Evolutionary conservation across 2,113 vertebrate genomes (phyloP), one percentile per base, ranked within the genome.

Genomic region (Pygathrix nemaeus): DNA sequence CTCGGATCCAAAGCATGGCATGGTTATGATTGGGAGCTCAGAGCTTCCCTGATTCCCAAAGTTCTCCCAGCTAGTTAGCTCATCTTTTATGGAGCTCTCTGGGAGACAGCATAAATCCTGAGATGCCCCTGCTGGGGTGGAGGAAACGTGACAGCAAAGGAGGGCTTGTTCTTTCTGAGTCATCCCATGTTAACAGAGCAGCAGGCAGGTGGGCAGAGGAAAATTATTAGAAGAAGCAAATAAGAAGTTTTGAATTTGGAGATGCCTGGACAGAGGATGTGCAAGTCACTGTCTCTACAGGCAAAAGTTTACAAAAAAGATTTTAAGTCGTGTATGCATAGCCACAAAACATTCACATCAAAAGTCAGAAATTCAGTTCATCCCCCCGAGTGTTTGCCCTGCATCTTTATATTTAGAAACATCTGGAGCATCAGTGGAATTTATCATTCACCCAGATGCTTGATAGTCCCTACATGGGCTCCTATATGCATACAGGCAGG

Each of bases 381-480:
- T 72, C 52, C 78, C 2, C 2, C 0, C 32, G 23, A 1, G 14
- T 76, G 83, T 84, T 92, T 68, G 35, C 78, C 18, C n/a, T 38
- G 5, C 4, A 16, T 88, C 43, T 95, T 96, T 97, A 68, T 90
- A 68, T 93, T 76, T 85, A 76, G 92, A 91, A 97, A 98, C 93
- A 95, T 75, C 96, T 96, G 98, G 90, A 70, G 57, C 78, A 81
- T 90, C 81, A 16, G 14, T 57, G 76, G 93, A 90, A 90, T 96
- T 98, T 95, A 83, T 95, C 72, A 94, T 59, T 81, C 55, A 75
- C 40, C 61, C 81, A 82, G 92, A 85, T 93, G 95, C 90, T 81
- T 72, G 84, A 48, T 75, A 68, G 20, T 88, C n/a, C 90, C 59
- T 72, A 11, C 59, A 4, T 79, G 96, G 59, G 38, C 88, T 92